Evolutionary conservation across 1,140 invertebrate species (phyloP).

Genomic region (Calliphora vicina): DNA sequence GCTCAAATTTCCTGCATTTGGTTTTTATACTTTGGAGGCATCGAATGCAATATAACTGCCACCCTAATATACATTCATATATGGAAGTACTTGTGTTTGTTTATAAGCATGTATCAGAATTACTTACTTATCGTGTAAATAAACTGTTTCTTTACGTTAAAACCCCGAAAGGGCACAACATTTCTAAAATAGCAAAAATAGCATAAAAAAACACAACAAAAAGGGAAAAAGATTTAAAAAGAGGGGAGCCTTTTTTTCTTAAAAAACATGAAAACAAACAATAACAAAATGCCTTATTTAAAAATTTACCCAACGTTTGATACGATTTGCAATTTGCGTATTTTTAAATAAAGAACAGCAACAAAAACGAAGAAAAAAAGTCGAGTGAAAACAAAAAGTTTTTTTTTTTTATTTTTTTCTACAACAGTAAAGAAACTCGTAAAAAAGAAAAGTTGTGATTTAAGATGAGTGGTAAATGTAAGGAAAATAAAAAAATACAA

Average conservation of each 20-base stretch:
- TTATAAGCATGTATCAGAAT: neutral
- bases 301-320: neutral
- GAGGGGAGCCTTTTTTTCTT: neutral
- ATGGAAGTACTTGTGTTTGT: neutral
- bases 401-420: too few species aligned
- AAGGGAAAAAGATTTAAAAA: neutral
- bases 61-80: too few species aligned
- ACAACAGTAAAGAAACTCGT: neutral
- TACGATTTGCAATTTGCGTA: neutral
- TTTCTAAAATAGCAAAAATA: neutral
- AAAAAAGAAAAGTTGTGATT: neutral
- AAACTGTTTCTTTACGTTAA: neutral
- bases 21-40: too few species aligned
- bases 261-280: neutral
- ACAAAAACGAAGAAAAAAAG: neutral
- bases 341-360: neutral
- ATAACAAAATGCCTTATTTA: neutral
- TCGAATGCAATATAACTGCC: too few species aligned
- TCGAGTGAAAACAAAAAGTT: neutral
- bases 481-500: neutral
- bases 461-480: neutral
- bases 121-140: neutral
- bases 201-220: neutral
- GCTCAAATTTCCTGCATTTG: too few species aligned
- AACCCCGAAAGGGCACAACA: neutral